Base-by-base conservation (phyloP, 2,797 vertebrate genomes). In the Champsocephalus gunnari region DNA sequence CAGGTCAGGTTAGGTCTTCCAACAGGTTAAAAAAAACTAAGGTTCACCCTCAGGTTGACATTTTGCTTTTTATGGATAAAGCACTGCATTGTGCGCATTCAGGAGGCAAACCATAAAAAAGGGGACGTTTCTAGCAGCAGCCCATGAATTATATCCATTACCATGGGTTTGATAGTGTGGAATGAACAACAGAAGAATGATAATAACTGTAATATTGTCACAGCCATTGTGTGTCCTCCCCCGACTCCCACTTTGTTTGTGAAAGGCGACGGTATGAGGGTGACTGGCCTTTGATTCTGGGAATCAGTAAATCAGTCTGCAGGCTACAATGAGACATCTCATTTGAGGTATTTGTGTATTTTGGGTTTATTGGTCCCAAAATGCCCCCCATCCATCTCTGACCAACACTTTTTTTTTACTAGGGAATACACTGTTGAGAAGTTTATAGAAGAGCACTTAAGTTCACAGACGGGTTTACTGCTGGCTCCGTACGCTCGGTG, bases 391-490 rank as follows among this genome's bases (percentile, higher is more conserved):
- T 83, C 73, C 86, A 86, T 84, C 81, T 78, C 79, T 67, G 83
- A 80, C 83, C 77, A 83, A 65, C 67, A 28, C 82, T 50, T 59
- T 71, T 62, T 69, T 81, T 89, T 89, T 79, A 87, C 73, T 72
- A 72, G 75, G 60, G 73, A 86, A 86, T 79, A 69, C 61, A 69
- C 84, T 57, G 82, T 81, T 55, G 75, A 79, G 72, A 81, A 77
- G 87, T 93, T 94, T 90, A 91, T 88, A 86, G 87, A 92, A 87
- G 81, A 87, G 82, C 88, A 78, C 80, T 86, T 83, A 68, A 81
- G 80, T 91, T 91, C 87, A 89, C 89, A 87, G 90, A 90, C 88
- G 77, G 92, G 75, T 94, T 92, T 89, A 91, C 83, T 75, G 86
- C 85, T 85, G 92, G 82, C 91, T 92, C 90, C 82, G 66, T 74